These are phyloP conservation scores for Microtus oregoni DNA, from an alignment of 2,113 vertebrate species.

Conservation along the genomic window DNA sequence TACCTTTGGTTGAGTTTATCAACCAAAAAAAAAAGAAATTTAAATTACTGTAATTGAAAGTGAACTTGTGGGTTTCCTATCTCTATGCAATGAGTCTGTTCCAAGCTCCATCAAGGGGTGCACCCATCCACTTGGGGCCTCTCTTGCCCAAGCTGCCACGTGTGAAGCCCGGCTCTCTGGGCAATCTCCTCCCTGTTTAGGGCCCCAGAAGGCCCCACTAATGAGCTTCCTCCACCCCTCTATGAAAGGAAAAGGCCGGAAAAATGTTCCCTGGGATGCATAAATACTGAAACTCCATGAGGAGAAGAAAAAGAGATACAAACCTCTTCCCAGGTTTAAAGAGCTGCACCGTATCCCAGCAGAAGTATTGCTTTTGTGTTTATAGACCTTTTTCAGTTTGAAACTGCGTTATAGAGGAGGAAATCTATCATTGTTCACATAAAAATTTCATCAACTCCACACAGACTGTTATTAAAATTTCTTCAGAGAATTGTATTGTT, in stretches of 20 bases:
- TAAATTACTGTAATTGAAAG: neutral
- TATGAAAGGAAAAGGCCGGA: slow-evolving; percentile 9
- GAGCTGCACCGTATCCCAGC: neutral
- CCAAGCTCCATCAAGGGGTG: slow-evolving; percentile 84
- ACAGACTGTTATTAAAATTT: slow-evolving; percentile 16
- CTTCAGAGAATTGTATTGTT: neutral
- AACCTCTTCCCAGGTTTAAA: neutral
- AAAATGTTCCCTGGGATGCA: neutral
- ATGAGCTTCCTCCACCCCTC: neutral
- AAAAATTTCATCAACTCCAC: neutral
- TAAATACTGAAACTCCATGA: neutral
- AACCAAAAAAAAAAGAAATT: too few species aligned
- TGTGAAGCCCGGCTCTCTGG: slow-evolving; percentile 84
- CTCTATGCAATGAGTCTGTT: slow-evolving; percentile 83
- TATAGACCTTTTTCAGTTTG: neutral
- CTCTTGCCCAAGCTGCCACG: slow-evolving; percentile 76
- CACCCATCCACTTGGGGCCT: slow-evolving; percentile 76
- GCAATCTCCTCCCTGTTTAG: slow-evolving; percentile 91
- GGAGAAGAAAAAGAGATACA: neutral
- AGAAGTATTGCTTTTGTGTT: neutral
- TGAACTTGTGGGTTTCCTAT: neutral
- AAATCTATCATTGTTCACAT: neutral
- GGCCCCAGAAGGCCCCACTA: slow-evolving; percentile 84
- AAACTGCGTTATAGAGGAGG: neutral
- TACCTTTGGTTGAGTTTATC: too few species aligned